Percentiles rank a stretch among this genome's conserved stretches.
Evolutionary conservation across 2,797 vertebrate species (phyloP).

Genomic region (Dryobates pubescens): DNA sequence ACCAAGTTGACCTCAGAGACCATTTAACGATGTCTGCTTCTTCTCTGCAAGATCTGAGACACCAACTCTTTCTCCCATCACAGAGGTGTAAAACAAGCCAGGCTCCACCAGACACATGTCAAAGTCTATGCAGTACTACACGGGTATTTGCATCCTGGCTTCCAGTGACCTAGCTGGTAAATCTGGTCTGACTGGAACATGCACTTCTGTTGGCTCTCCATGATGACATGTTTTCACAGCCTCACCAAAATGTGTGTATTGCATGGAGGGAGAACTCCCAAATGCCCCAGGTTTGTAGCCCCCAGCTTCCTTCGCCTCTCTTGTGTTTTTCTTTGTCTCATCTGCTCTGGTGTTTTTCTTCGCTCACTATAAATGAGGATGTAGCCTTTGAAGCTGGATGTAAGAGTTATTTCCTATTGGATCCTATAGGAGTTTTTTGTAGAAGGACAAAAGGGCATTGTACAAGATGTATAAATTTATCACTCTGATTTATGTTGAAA

Average conservation of each 20-base stretch:
- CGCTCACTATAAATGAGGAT: not conserved
- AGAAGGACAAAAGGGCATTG: not conserved
- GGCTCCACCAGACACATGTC: not conserved
- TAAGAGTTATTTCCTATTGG: not conserved
- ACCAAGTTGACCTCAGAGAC: not conserved
- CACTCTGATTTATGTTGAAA: conserved; percentile 26
- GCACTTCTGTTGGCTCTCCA: not conserved
- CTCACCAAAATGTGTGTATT: not conserved
- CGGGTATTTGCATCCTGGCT: not conserved
- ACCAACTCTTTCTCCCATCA: not conserved
- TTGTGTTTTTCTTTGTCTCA: not conserved
- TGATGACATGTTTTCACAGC: not conserved
- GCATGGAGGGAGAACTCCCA: not conserved
- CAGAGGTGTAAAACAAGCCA: not conserved
- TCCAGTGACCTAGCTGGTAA: not conserved
- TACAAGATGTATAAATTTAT: conserved; percentile 1
- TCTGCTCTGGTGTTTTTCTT: not conserved
- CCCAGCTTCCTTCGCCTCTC: not conserved
- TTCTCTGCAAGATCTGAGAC: not conserved
- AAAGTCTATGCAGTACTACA: not conserved
- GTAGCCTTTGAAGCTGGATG: not conserved
- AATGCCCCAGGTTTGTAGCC: not conserved
- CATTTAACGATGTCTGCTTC: rapidly evolving
- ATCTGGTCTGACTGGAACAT: not conserved
- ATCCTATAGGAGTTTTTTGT: not conserved